Conservation (phyloP, 2,113 vertebrate genomes). For the Mustelus asterias region DNA sequence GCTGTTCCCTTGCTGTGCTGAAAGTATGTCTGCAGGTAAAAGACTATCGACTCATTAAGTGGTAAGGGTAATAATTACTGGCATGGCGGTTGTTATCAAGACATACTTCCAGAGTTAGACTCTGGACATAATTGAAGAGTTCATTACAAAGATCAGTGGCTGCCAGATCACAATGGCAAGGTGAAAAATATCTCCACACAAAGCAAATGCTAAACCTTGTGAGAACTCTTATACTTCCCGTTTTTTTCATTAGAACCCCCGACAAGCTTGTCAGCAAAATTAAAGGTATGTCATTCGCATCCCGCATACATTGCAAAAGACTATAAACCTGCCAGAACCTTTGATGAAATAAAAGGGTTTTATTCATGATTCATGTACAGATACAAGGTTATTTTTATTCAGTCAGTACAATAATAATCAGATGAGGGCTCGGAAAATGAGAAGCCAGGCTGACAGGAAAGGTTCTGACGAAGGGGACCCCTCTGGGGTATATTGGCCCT, state of each 20-base stretch:
- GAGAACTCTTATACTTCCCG: slow-evolving; percentile 74
- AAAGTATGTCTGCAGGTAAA: slow-evolving; percentile 27
- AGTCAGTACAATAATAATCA: slow-evolving; percentile 74
- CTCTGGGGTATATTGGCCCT: slow-evolving; percentile 66
- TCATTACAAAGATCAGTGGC: slow-evolving; percentile 63
- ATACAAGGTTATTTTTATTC: slow-evolving; percentile 76
- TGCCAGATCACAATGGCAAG: slow-evolving; percentile 62
- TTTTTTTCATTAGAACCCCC: slow-evolving; percentile 65
- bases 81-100: slow-evolving; percentile 46
- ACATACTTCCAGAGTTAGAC: slow-evolving; percentile 55
- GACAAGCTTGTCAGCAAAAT: slow-evolving; percentile 93
- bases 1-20: neutral
- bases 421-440: slow-evolving; percentile 64
- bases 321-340: slow-evolving; percentile 82
- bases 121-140: slow-evolving; percentile 60
- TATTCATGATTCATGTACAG: slow-evolving; percentile 77
- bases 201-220: slow-evolving; percentile 72
- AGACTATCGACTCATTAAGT: slow-evolving; percentile 29
- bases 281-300: slow-evolving; percentile 90
- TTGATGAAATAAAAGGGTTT: slow-evolving; percentile 78
- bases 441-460: slow-evolving; percentile 66
- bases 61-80: slow-evolving; percentile 48
- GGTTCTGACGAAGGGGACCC: slow-evolving; percentile 69
- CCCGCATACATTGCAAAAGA: slow-evolving; percentile 76
- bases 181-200: slow-evolving; percentile 67